Conservation (phyloP, 1,140 invertebrate species). For the Diploscapter pachys region DNA sequence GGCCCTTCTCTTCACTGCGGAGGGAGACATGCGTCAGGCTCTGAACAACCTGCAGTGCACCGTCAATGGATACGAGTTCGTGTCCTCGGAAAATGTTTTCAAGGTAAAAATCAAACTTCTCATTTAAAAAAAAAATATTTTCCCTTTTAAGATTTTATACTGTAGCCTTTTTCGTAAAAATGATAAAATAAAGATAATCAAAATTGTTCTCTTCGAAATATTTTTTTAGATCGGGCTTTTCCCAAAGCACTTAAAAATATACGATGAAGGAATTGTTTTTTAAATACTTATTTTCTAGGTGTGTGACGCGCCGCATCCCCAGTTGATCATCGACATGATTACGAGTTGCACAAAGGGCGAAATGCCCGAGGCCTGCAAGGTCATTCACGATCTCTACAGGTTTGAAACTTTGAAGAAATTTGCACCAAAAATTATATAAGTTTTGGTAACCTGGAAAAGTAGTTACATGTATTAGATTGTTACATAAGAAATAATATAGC, state of each 20-base stretch:
- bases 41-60: slow-evolving; percentile 98
- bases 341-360: slow-evolving; percentile 69
- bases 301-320: slow-evolving; percentile 96
- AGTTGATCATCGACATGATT: slow-evolving; percentile 87
- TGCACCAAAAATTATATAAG: slow-evolving; percentile 27
- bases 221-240: neutral
- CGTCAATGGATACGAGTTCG: slow-evolving; percentile 83
- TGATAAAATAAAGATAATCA: too few species aligned
- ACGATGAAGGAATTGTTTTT: neutral
- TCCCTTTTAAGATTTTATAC: neutral
- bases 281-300: slow-evolving; percentile 63
- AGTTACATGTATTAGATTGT: too few species aligned
- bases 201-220: too few species aligned
- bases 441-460: neutral
- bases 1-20: slow-evolving; percentile 93
- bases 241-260: neutral
- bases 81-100: slow-evolving; percentile 94
- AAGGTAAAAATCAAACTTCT: slow-evolving; percentile 64
- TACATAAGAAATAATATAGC: too few species aligned
- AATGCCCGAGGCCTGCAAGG: slow-evolving; percentile 27
- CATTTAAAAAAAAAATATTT: slow-evolving; percentile 5
- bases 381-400: slow-evolving; percentile 31
- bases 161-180: neutral
- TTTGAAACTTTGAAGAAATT: slow-evolving; percentile 14
- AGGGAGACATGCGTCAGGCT: slow-evolving; percentile 94